Base-by-base conservation (phyloP, 2,888 invertebrate species). In the Caenorhabditis sp. region DNA sequence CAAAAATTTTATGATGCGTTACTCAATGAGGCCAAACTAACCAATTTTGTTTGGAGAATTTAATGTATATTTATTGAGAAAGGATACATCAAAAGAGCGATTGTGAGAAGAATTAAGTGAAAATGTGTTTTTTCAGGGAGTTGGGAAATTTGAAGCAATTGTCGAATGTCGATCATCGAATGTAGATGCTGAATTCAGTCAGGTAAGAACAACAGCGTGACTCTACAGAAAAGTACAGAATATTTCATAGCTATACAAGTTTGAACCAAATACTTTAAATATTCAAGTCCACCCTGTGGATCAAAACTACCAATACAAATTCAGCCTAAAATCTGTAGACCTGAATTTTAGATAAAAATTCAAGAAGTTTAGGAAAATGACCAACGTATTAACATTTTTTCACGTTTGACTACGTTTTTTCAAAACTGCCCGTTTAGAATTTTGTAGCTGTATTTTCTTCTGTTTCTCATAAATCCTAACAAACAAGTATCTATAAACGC, bases 81-180 rank as follows among this genome's bases (percentile, higher is more conserved):
- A 8, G 36, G 36, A 36, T 36, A 43, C 27, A 53, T 53, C 25
- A 1, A 27, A 50, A 56, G n/a, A 4, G n/a, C 4, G 7, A 21
- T 10, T 59, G 36, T 36, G 7, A 12, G 5, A 17, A 21, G 2
- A 36, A 59, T 36, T 36, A 43, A 17, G 7, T 17, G 43, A 43
- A 43, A 43, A 60, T 31, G 56, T 1, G 5, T 66, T 56, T 67
- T 78, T 80, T 65, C 76, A 82, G 82, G 82, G 82, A 59, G 61
- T 69, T 64, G 70, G 75, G 59, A 80, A 79, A 61, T 78, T 83
- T 58, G 82, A 83, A 66, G 80, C 82, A 23, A 70, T 83, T 38
- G 73, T 83, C 25, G 82, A 83, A 63, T 83, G 82, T 58, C 69
- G 67, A 25, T 80, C 79, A 21, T 76, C 77, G 25, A 76, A 81